Evolutionary conservation across 2,888 invertebrate species (phyloP).

Genomic region (Diachrysia chrysitis): DNA sequence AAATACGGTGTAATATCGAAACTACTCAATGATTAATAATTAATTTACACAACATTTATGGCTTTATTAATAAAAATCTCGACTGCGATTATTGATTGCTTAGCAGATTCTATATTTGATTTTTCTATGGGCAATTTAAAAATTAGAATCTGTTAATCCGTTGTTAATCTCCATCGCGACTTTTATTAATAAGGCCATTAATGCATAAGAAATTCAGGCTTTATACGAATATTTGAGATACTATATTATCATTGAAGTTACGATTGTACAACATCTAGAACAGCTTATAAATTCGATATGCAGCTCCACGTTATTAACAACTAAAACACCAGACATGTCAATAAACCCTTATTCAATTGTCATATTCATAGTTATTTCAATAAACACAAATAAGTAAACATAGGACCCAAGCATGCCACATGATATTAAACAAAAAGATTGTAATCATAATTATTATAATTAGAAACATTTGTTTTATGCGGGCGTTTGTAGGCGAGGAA

Average conservation of each 20-base stretch:
- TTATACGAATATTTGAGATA: too few relatives aligned
- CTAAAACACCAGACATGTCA: neutral
- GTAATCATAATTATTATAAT: constrained; percentile 1
- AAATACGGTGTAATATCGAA: constrained; percentile 49
- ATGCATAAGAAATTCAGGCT: neutral
- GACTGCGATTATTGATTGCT: too few relatives aligned
- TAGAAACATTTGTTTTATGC: constrained; percentile 2
- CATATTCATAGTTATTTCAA: too few relatives aligned
- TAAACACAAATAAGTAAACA: constrained; percentile 32
- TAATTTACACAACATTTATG: constrained; percentile 34
- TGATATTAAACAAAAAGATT: neutral
- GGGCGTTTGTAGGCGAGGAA: constrained; percentile 1
- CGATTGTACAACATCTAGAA: too few relatives aligned
- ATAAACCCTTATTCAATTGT: neutral
- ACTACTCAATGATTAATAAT: constrained; percentile 57
- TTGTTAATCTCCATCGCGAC: too few relatives aligned
- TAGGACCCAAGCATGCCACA: neutral
- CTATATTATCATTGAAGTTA: too few relatives aligned
- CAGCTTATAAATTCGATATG: too few relatives aligned
- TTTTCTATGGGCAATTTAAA: too few relatives aligned
- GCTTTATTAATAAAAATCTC: too few relatives aligned
- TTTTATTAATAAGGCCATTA: too few relatives aligned
- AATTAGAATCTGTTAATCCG: too few relatives aligned
- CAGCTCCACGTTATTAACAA: neutral
- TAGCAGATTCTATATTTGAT: too few relatives aligned